Evolutionary conservation across 2,888 invertebrate species (phyloP).

Genomic region (Anarsia innoxiella): DNA sequence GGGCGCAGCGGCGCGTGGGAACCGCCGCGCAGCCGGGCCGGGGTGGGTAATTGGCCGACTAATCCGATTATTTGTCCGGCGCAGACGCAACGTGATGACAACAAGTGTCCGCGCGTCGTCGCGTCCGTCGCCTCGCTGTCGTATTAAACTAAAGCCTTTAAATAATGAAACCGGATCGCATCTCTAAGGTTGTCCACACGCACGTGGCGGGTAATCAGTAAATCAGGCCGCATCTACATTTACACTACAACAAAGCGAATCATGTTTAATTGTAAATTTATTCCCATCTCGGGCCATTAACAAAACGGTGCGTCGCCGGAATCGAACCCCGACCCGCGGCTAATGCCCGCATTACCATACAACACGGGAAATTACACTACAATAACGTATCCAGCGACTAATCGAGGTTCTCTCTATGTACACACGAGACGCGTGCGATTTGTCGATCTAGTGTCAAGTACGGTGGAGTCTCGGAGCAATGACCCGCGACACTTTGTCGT

Average conservation of each 20-base stretch:
- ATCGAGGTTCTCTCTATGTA: no score
- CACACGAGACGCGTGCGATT: no score
- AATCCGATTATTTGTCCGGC: slow-evolving; percentile 15
- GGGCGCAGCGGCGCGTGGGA: no score
- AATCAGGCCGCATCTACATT: slow-evolving; percentile 5
- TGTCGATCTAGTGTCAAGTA: no score
- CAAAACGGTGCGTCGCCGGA: slow-evolving; percentile 5
- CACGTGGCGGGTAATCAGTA: neutral
- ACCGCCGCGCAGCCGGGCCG: neutral
- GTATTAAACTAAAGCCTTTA: no score
- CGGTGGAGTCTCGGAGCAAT: no score
- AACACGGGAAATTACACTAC: slow-evolving; percentile 1
- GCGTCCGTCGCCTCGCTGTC: neutral
- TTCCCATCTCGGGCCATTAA: slow-evolving; percentile 5
- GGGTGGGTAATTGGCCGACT: slow-evolving; percentile 10
- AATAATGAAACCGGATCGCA: no score
- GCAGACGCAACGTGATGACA: no score
- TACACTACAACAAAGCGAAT: slow-evolving; percentile 2
- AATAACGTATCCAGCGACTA: no score
- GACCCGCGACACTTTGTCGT: no score
- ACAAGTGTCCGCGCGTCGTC: slow-evolving; percentile 4
- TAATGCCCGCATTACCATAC: slow-evolving; percentile 5
- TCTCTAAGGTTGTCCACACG: no score
- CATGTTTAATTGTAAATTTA: slow-evolving; percentile 6
- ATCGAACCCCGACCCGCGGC: slow-evolving; percentile 12